phyloP scores from a whole-genome alignment of 2,797 vertebrate genomes.

The Synanceia verrucosa region DNA sequence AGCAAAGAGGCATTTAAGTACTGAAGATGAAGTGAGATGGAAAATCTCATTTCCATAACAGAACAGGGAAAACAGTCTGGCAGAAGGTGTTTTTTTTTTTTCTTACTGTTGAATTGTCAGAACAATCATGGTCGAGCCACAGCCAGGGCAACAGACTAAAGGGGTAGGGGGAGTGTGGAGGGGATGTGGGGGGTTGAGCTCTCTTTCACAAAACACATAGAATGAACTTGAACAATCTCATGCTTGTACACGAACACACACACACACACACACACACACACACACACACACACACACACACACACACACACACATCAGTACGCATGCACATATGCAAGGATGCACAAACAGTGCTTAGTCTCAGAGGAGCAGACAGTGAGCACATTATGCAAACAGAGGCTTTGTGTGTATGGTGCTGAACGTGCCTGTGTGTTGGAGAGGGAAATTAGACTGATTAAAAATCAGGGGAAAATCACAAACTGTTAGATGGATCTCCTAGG shows the following conservation, averaged over 20 bases:
- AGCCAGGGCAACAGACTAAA: constrained; percentile 69
- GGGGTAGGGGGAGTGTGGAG: constrained; percentile 14
- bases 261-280: constrained; percentile 14
- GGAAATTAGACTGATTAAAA: constrained; percentile 84
- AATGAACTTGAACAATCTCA: constrained; percentile 72
- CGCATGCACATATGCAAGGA: constrained; percentile 61
- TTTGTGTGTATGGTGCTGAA: constrained; percentile 71
- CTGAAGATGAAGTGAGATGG: constrained; percentile 80
- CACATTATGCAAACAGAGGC: constrained; percentile 82
- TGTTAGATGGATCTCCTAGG: constrained; percentile 81
- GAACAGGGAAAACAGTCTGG: constrained; percentile 78
- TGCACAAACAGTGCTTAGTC: constrained; percentile 77
- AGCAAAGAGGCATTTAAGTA: constrained; percentile 80
- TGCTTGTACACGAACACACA: constrained; percentile 19
- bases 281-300: constrained; percentile 15
- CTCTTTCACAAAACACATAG: constrained; percentile 71
- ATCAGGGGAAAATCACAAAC: constrained; percentile 80
- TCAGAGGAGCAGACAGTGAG: constrained; percentile 79
- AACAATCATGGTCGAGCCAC: constrained; percentile 71
- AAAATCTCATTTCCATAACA: constrained; percentile 84
- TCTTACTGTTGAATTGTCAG: constrained; percentile 66
- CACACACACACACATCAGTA: constrained; percentile 26
- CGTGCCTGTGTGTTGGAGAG: constrained; percentile 76
- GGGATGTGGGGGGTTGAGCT: constrained; percentile 30
- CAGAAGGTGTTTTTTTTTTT: constrained; percentile 69